Evolutionary conservation across 2,113 vertebrate species (phyloP).

Genomic region (Shinisaurus crocodilurus): DNA sequence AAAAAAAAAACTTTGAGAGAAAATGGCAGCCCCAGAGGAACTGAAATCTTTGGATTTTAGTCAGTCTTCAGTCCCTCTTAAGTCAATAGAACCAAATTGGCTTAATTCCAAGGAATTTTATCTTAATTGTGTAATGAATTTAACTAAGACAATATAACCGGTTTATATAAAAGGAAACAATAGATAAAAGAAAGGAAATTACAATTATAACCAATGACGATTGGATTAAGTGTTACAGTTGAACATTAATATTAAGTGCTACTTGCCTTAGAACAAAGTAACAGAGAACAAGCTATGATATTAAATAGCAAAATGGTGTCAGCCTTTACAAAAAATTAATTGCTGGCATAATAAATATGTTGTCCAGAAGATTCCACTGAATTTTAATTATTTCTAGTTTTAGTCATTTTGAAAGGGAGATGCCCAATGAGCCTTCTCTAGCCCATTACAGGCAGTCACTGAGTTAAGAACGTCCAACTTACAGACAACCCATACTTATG

Average conservation of each 20-base stretch:
- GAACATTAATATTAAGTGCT: background rate
- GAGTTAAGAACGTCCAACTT: too few species aligned
- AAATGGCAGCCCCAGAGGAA: background rate
- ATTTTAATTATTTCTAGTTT: slow-evolving; percentile 12
- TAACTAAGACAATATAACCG: slow-evolving; percentile 17
- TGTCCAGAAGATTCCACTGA: background rate
- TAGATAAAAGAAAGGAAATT: background rate
- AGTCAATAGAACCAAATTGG: background rate
- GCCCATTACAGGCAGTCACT: too few species aligned
- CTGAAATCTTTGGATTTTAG: background rate
- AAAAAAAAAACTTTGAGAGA: background rate
- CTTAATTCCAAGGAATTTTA: background rate
- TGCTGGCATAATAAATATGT: background rate
- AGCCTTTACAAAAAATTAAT: slow-evolving; percentile 13
- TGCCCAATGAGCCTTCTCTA: background rate
- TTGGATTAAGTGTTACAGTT: background rate
- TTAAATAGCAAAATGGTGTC: slow-evolving; percentile 23
- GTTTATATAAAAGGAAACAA: slow-evolving; percentile 12
- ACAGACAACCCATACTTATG: too few species aligned
- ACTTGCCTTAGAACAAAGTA: background rate
- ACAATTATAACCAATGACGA: background rate
- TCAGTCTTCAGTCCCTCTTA: background rate
- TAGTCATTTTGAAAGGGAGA: background rate
- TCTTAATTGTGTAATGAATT: slow-evolving; percentile 21
- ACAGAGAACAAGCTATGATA: background rate